Conservation (phyloP, 2,888 invertebrate genomes). For the Rhopalosiphum nymphaeae region DNA sequence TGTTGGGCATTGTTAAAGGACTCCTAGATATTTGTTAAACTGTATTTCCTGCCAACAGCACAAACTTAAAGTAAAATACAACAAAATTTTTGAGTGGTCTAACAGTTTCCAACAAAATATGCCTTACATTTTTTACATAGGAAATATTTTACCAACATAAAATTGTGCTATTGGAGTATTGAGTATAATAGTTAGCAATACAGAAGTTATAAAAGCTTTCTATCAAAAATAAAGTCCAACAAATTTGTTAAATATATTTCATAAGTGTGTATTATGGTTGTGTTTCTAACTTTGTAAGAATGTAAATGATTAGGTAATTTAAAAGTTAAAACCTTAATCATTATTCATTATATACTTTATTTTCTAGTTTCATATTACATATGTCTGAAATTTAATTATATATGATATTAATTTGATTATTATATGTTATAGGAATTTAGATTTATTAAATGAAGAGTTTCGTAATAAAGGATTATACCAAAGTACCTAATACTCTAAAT, state of each 20-base stretch:
- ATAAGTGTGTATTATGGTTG: background rate
- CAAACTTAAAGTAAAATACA: no score
- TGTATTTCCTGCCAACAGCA: no score
- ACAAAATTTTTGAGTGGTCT: no score
- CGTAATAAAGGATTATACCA: conserved; percentile 3
- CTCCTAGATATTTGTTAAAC: no score
- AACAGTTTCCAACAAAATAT: background rate
- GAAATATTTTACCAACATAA: background rate
- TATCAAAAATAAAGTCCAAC: background rate
- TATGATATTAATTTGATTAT: background rate
- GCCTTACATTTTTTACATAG: background rate
- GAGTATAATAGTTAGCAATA: background rate
- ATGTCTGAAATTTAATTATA: background rate
- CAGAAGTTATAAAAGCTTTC: background rate
- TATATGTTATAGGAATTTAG: conserved; percentile 61
- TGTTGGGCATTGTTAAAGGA: no score
- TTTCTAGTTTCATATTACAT: background rate
- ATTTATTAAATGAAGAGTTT: conserved; percentile 65
- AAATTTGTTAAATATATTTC: background rate
- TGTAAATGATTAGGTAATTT: background rate
- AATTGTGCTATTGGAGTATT: background rate
- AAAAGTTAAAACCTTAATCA: background rate
- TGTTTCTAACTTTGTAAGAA: background rate
- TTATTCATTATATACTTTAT: background rate
- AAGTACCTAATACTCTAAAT: conserved; percentile 33